Conservation (phyloP, 2,888 invertebrate species). For the Drosophila crucigera region DNA sequence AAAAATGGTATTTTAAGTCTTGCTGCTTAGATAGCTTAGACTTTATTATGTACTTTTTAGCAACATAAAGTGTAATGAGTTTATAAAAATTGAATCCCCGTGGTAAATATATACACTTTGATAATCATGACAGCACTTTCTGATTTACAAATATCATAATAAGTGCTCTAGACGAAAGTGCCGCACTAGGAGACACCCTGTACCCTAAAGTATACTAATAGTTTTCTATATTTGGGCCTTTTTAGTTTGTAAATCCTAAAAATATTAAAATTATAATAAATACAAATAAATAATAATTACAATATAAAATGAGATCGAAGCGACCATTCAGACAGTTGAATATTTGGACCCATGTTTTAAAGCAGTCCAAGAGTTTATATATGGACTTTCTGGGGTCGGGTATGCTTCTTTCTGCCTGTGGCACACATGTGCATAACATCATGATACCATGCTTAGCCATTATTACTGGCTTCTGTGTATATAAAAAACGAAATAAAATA, state of each 20-base stretch:
- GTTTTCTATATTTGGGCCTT: neutral
- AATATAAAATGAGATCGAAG: neutral
- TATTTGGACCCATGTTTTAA: neutral
- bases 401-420: no score
- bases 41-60: neutral
- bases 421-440: neutral
- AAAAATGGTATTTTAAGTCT: neutral
- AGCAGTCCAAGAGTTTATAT: no score
- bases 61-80: neutral
- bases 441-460: neutral
- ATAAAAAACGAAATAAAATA: slow-evolving; percentile 1
- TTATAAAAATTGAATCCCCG: neutral
- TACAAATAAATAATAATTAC: neutral
- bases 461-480: neutral
- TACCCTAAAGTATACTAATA: neutral
- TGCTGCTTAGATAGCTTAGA: neutral
- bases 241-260: neutral
- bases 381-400: no score
- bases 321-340: neutral
- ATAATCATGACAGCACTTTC: neutral
- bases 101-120: neutral
- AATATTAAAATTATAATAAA: neutral
- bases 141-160: neutral
- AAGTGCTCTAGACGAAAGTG: no score
- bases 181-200: neutral